Evolutionary conservation across 2,888 invertebrate genomes (phyloP).

Genomic region (Amphipyra berbera): DNA sequence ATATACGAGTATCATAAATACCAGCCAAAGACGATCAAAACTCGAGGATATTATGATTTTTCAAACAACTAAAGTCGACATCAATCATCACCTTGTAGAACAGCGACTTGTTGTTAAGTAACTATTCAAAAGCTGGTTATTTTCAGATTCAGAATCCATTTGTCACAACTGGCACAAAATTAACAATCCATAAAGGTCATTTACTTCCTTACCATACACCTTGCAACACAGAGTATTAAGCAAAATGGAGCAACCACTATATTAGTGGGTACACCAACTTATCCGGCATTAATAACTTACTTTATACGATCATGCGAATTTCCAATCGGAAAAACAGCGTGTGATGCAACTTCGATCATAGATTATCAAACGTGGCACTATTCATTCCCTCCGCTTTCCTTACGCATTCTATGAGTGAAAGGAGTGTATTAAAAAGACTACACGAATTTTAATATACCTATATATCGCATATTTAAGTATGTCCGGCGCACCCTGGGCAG

Average conservation of each 20-base stretch:
- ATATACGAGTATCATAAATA: no score
- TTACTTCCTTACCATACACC: slow-evolving; percentile 18
- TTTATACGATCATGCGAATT: no score
- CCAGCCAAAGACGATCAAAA: not conserved
- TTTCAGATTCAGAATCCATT: slow-evolving; percentile 48
- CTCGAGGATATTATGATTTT: not conserved
- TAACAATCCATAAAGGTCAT: slow-evolving; percentile 43
- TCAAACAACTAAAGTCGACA: slow-evolving; percentile 13
- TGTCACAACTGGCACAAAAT: slow-evolving; percentile 39
- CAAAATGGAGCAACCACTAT: slow-evolving; percentile 18
- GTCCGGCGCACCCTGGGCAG: no score
- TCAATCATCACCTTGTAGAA: slow-evolving; percentile 24
- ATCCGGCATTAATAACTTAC: no score
- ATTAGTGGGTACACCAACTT: not conserved
- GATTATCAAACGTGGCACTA: no score
- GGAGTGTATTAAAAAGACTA: no score
- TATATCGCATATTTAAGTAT: no score
- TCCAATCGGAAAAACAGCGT: no score
- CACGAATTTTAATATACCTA: no score
- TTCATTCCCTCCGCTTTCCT: no score
- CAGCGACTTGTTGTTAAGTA: slow-evolving; percentile 24
- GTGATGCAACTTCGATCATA: no score
- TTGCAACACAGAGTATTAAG: slow-evolving; percentile 26
- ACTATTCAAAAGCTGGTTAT: slow-evolving; percentile 35
- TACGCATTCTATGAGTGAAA: no score